Evolutionary conservation across 2,797 vertebrate species (phyloP).

Genomic region (Mus minutoides): DNA sequence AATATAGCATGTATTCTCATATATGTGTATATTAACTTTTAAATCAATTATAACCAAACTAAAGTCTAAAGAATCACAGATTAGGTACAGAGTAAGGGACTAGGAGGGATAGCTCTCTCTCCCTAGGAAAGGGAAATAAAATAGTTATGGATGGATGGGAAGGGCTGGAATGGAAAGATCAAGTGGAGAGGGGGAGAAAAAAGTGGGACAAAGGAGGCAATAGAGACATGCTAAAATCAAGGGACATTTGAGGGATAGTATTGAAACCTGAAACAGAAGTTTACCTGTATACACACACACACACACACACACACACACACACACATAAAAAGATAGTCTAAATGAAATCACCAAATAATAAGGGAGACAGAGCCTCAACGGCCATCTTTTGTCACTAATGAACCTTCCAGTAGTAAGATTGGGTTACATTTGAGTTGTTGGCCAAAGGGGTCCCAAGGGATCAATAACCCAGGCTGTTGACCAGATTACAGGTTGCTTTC

Average conservation of each 20-base stretch:
- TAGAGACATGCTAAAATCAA: neutral
- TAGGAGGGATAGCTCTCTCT: too few relatives aligned
- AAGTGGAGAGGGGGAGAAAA: neutral
- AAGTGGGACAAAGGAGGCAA: neutral
- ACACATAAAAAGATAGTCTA: neutral
- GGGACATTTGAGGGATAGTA: neutral
- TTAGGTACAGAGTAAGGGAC: neutral
- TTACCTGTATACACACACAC: neutral
- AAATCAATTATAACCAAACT: neutral
- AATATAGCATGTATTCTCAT: neutral
- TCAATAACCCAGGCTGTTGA: neutral
- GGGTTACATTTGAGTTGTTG: neutral
- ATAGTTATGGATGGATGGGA: neutral
- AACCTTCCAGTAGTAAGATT: neutral
- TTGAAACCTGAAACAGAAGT: neutral
- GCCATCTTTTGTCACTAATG: neutral
- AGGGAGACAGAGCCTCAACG: neutral
- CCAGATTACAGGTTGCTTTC: neutral
- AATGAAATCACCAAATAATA: neutral
- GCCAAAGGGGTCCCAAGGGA: neutral
- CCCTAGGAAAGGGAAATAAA: neutral
- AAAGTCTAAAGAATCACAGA: neutral
- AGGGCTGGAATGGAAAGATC: neutral
- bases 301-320: neutral
- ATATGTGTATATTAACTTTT: neutral